phyloP scores from a whole-genome alignment of 2,888 invertebrate species.

The Pecten maximus region DNA sequence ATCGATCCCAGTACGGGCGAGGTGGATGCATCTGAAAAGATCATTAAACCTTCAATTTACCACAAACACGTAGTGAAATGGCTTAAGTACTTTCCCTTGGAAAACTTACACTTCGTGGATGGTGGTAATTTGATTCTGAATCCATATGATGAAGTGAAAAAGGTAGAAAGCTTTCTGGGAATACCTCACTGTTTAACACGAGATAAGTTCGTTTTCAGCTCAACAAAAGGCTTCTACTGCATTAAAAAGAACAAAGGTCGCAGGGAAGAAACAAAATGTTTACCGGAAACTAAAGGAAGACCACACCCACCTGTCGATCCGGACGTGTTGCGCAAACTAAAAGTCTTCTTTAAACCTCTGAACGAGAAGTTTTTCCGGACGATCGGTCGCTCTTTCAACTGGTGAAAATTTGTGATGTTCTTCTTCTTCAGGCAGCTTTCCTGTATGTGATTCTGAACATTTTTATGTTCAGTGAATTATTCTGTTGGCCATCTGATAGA shows the following conservation, averaged over 20 bases:
- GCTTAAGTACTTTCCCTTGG: conserved; percentile 94
- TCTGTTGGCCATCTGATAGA: not conserved
- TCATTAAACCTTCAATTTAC: conserved; percentile 80
- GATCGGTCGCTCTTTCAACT: conserved; percentile 94
- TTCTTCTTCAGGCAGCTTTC: not conserved
- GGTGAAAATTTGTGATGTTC: conserved; percentile 83
- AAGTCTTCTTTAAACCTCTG: conserved; percentile 70
- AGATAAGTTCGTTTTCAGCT: conserved; percentile 97
- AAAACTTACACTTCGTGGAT: conserved; percentile 96
- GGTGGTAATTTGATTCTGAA: conserved; percentile 71
- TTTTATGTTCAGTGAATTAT: not conserved
- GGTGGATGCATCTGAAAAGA: conserved; percentile 81
- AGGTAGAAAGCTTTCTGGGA: conserved; percentile 74
- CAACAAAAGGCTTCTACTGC: conserved; percentile 97
- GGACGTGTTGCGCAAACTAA: conserved; percentile 82
- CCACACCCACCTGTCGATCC: conserved; percentile 93
- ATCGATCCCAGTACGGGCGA: conserved; percentile 76
- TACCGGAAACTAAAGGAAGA: conserved; percentile 93
- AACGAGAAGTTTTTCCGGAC: conserved; percentile 86
- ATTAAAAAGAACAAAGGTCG: conserved; percentile 84
- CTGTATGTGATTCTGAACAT: not conserved
- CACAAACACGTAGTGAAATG: conserved; percentile 91
- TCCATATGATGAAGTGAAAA: conserved; percentile 72
- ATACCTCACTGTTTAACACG: conserved; percentile 66
- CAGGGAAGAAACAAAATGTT: conserved; percentile 90